Evolutionary conservation across 2,113 vertebrate species (phyloP).

Genomic region (Promerops cafer): DNA sequence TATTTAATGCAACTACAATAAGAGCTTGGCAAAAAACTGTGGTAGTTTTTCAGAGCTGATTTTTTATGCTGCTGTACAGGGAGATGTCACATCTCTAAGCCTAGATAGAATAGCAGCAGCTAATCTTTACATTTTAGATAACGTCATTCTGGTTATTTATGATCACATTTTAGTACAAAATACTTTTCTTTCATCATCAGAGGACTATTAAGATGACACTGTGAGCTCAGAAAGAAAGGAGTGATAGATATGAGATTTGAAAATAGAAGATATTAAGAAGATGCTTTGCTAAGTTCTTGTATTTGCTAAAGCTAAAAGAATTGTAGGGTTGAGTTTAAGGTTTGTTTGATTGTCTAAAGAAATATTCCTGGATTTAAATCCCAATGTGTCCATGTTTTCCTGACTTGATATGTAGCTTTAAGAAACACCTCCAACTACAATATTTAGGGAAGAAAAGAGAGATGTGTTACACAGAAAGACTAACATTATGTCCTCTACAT

Average conservation of each 20-base stretch:
- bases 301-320: not conserved
- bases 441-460: not conserved
- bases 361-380: not conserved
- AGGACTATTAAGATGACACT: not conserved
- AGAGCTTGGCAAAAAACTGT: not conserved
- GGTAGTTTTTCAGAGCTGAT: not conserved
- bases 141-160: not conserved
- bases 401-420: not conserved
- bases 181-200: not conserved
- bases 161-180: not conserved
- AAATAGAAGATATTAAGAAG: not conserved
- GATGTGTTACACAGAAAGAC: not conserved
- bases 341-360: not conserved
- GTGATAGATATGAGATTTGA: not conserved
- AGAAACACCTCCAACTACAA: not conserved
- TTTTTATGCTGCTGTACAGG: not conserved
- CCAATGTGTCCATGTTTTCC: not conserved
- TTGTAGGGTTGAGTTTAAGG: not conserved
- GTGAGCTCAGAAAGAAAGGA: not conserved
- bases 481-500: not conserved
- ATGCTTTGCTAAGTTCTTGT: not conserved
- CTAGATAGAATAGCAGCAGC: not conserved
- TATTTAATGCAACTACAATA: not conserved
- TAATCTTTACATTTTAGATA: not conserved
- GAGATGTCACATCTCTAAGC: not conserved